A percentile compares a stretch with the other conserved stretches of the same genome.
Conservation (phyloP, 2,797 vertebrate species). For the Adrianichthys oophorus region DNA sequence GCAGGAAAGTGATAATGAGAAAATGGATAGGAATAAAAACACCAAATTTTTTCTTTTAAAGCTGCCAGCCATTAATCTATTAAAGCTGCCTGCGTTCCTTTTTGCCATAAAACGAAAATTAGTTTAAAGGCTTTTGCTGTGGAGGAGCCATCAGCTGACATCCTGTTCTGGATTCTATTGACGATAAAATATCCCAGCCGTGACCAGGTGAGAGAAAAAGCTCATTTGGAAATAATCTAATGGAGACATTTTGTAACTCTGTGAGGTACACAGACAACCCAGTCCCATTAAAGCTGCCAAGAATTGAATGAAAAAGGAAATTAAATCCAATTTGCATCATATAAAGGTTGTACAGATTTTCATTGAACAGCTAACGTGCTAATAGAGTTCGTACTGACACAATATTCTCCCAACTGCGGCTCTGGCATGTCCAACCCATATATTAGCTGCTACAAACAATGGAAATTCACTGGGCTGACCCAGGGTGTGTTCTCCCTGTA, state of each 20-base stretch:
- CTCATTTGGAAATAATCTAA: too few species aligned
- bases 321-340: background rate
- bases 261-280: too few species aligned
- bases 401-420: slow-evolving; percentile 1
- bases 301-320: too few species aligned
- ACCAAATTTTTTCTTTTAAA: slow-evolving; percentile 28
- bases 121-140: background rate
- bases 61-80: slow-evolving; percentile 19
- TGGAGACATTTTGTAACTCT: too few species aligned
- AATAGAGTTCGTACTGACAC: too few species aligned
- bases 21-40: slow-evolving; percentile 53
- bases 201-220: too few species aligned
- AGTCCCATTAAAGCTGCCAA: too few species aligned
- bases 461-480: slow-evolving; percentile 41
- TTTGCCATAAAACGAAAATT: slow-evolving; percentile 30
- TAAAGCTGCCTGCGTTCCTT: slow-evolving; percentile 15
- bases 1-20: slow-evolving; percentile 56
- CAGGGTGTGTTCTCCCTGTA: slow-evolving; percentile 60
- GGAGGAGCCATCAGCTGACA: background rate
- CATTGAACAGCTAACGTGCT: slow-evolving; percentile 5
- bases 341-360: too few species aligned
- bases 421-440: slow-evolving; percentile 41
- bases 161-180: too few species aligned
- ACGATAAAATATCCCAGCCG: too few species aligned
- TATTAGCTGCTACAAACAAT: slow-evolving; percentile 57